Evolutionary conservation across 2,113 vertebrate genomes (phyloP), one percentile per base, ranked within the genome.

Genomic region (Rallus limicola): DNA sequence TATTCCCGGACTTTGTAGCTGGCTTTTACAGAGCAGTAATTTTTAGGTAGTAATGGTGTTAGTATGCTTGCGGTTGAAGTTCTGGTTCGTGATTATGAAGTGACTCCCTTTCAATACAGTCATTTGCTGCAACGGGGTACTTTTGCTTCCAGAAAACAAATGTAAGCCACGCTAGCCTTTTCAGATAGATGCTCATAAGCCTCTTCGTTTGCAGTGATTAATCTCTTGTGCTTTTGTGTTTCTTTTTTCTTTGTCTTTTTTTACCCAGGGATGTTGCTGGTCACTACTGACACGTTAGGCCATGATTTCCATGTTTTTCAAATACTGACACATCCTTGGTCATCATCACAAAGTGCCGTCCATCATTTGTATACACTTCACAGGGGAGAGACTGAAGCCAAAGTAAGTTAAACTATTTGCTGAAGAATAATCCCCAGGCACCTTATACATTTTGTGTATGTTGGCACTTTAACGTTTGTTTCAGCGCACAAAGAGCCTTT

Each of bases 301-400:
- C 99, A 99, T 10, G 99, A 99, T 97, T 99, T 99, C 92, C 99
- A 99, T 78, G 99, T 99, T 92, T 99, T 99, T 96, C 99, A 99
- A 98, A 98, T 99, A 90, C 98, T 99, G 95, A 99, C 99, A 88
- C 99, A 99, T 95, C 99, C 99, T 28, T 99, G 99, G 99, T 99
- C 98, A 17, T 99, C 99, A 4, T 99, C 99, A 31, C 99, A 99
- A 98, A 99, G 99, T 93, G 99, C 99, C 10, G 99, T 99, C 78
- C 99, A 99, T 97, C 99, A 99, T 93, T 98, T 99, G 48, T 99
- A 99, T 84, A 99, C 99, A 6, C 98, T 99, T 92, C 99, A 99
- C 95, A 98, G 99, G n/a, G 99, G 99, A 82, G 99, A 99, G 96
- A 99, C 99, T 3, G 99, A 99, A 98, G 99, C 99, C 96, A 99